These are phyloP conservation scores for Agriotes lineatus DNA, from an alignment of 2,888 invertebrate species.

Conservation along the genomic window DNA sequence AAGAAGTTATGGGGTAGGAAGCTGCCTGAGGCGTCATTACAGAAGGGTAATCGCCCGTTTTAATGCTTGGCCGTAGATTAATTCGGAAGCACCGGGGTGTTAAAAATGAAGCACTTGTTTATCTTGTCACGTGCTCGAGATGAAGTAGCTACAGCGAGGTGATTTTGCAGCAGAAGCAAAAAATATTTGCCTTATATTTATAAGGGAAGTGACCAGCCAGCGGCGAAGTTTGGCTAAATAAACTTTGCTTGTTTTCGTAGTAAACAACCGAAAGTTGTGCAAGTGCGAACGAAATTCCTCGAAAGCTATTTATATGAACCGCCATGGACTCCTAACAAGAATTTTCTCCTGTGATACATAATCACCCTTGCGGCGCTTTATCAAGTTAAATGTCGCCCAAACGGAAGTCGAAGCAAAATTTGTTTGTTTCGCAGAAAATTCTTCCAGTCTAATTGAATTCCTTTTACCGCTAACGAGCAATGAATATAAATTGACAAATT, in stretches of 20 bases:
- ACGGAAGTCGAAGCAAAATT: neutral
- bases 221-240: neutral
- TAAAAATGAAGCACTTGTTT: conserved; percentile 39
- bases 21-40: conserved; percentile 33
- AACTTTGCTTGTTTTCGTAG: neutral
- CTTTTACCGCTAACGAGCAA: too few species aligned
- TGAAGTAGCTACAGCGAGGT: conserved; percentile 25
- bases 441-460: too few species aligned
- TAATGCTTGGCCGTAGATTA: conserved; percentile 38
- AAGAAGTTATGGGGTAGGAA: conserved; percentile 9
- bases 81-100: conserved; percentile 36
- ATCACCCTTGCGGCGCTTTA: neutral
- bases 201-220: neutral
- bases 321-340: neutral
- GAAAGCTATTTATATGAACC: neutral
- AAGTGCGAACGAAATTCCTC: neutral
- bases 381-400: neutral
- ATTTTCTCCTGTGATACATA: neutral
- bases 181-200: conserved; percentile 31
- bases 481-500: too few species aligned
- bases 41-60: conserved; percentile 39
- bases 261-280: neutral
- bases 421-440: too few species aligned
- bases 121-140: conserved; percentile 38
- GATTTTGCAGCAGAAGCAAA: conserved; percentile 26